Conservation (phyloP, 1,140 invertebrate genomes). For the Mercenaria mercenaria region DNA sequence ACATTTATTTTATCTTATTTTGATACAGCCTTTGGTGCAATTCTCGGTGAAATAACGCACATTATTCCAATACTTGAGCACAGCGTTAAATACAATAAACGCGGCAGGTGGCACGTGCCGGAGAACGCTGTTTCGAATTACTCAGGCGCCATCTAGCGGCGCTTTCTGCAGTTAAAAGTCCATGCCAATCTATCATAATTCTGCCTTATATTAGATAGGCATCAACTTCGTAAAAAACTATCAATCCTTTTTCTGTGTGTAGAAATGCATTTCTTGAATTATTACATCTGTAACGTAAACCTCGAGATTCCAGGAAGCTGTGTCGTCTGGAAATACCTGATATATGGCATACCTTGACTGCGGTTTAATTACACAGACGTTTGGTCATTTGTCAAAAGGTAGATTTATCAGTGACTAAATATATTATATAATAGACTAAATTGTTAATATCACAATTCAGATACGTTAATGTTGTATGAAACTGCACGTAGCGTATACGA, state of each 20-base stretch:
- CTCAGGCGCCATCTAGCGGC: conserved; percentile 6
- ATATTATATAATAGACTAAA: too few species aligned
- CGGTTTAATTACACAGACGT: too few species aligned
- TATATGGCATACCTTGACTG: too few species aligned
- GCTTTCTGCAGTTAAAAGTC: conserved; percentile 14
- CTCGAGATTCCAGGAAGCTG: background rate
- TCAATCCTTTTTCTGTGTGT: background rate
- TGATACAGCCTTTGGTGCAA: background rate
- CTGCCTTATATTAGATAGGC: background rate
- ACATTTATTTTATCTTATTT: background rate
- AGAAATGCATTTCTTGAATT: background rate
- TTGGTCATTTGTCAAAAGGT: too few species aligned
- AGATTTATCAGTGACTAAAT: too few species aligned
- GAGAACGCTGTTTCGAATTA: conserved; percentile 10
- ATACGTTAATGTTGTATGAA: too few species aligned
- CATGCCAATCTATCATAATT: conserved; percentile 5
- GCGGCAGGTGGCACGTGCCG: conserved; percentile 23
- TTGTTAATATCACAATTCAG: too few species aligned
- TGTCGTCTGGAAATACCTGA: background rate
- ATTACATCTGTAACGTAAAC: background rate
- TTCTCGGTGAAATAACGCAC: background rate
- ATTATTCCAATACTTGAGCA: background rate
- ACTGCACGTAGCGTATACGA: too few species aligned
- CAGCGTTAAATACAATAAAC: conserved; percentile 6
- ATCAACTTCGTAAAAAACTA: background rate